Conservation (phyloP, 2,797 vertebrate species). For the Loris lydekkerianus region DNA sequence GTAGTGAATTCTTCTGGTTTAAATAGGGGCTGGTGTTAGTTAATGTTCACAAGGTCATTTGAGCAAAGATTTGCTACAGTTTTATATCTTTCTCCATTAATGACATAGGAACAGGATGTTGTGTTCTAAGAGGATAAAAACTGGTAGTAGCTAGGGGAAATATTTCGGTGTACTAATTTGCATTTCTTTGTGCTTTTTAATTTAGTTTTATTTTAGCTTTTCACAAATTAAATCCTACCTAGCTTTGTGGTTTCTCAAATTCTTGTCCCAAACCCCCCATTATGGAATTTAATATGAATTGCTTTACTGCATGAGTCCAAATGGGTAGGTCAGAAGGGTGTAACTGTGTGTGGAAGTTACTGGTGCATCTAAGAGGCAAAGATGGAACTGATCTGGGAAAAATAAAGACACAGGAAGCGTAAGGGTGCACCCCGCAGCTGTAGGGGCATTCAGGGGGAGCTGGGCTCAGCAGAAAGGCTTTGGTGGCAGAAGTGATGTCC, state of each 20-base stretch:
- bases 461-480: no score
- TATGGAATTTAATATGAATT: background rate
- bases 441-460: fast-evolving
- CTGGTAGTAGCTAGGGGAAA: background rate
- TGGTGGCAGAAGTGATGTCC: background rate
- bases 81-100: background rate
- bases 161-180: background rate
- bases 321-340: background rate
- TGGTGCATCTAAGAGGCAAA: background rate
- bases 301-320: background rate
- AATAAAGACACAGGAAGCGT: background rate
- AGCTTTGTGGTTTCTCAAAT: background rate
- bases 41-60: background rate
- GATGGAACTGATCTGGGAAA: background rate
- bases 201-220: background rate
- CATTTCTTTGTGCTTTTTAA: background rate
- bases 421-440: fast-evolving
- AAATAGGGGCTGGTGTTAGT: background rate
- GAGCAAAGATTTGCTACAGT: background rate
- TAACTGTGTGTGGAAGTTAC: background rate
- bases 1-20: background rate
- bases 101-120: background rate
- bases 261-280: background rate
- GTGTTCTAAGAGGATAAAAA: background rate
- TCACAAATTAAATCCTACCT: background rate